These are phyloP conservation scores for Microcebus lehilahytsara DNA, from an alignment of 2,113 vertebrate genomes.

Conservation along the genomic window DNA sequence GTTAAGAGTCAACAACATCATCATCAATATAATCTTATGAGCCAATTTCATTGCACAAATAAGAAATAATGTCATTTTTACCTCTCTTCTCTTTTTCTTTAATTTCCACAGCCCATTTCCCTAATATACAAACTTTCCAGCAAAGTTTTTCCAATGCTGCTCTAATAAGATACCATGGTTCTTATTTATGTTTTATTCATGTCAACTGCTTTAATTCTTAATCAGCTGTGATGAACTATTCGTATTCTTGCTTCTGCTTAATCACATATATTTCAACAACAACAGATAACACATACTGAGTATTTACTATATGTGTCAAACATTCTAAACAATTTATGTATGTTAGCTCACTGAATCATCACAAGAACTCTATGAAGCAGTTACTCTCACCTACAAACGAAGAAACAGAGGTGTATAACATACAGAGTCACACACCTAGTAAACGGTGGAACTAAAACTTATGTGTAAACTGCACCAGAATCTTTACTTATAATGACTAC, in stretches of 20 bases:
- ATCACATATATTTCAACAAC: neutral
- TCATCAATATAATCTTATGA: neutral
- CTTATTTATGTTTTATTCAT: neutral
- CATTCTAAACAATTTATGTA: neutral
- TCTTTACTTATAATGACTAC: neutral
- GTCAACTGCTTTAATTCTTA: neutral
- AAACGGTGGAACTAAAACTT: neutral
- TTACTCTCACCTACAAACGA: neutral
- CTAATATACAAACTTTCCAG: neutral
- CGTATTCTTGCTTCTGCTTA: neutral
- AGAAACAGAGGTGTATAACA: neutral
- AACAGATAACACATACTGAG: neutral
- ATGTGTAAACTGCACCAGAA: neutral
- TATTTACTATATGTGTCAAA: neutral
- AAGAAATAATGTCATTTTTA: neutral
- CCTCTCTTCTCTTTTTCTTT: neutral
- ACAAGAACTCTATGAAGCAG: neutral
- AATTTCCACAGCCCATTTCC: neutral
- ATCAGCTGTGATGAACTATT: neutral
- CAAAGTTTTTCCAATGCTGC: neutral
- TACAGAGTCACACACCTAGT: neutral
- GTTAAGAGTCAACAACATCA: neutral
- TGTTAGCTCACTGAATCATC: neutral
- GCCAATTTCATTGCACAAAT: neutral
- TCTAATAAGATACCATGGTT: neutral